phyloP scores from a whole-genome alignment of 2,113 vertebrate species.

The Capricornis sumatraensis region DNA sequence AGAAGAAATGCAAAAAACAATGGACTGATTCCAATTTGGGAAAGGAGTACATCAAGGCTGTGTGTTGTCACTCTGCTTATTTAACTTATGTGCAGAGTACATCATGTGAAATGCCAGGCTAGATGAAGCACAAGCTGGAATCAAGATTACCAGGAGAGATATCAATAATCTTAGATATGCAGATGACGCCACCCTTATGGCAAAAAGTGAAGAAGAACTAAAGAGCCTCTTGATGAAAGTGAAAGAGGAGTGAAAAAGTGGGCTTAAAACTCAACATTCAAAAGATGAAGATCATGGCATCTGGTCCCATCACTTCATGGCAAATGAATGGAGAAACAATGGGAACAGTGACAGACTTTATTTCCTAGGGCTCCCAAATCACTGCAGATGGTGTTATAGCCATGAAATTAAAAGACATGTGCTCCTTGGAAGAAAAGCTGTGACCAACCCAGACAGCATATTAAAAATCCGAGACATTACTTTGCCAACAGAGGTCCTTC shows the following conservation, averaged over 20 bases:
- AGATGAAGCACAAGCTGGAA: background rate
- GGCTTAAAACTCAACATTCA: background rate
- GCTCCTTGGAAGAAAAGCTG: background rate
- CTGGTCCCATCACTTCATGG: background rate
- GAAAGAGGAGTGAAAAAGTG: background rate
- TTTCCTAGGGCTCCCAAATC: background rate
- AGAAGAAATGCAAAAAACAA: background rate
- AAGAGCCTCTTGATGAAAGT: too few relatives aligned
- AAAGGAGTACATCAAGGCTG: background rate
- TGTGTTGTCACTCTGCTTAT: background rate
- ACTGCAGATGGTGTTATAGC: background rate
- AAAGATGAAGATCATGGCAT: background rate
- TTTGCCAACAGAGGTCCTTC: background rate
- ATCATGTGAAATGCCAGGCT: background rate
- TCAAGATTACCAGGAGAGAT: accelerated
- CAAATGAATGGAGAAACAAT: background rate
- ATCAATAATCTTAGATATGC: background rate
- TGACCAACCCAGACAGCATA: background rate
- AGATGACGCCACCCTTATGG: background rate
- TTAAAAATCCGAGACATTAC: background rate
- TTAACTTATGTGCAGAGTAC: background rate
- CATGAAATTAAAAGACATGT: background rate
- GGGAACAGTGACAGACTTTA: background rate
- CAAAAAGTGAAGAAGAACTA: too few relatives aligned
- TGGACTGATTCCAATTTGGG: background rate